phyloP scores from a whole-genome alignment of 2,113 vertebrate genomes.

The Tretioscincus oriximinensis region DNA sequence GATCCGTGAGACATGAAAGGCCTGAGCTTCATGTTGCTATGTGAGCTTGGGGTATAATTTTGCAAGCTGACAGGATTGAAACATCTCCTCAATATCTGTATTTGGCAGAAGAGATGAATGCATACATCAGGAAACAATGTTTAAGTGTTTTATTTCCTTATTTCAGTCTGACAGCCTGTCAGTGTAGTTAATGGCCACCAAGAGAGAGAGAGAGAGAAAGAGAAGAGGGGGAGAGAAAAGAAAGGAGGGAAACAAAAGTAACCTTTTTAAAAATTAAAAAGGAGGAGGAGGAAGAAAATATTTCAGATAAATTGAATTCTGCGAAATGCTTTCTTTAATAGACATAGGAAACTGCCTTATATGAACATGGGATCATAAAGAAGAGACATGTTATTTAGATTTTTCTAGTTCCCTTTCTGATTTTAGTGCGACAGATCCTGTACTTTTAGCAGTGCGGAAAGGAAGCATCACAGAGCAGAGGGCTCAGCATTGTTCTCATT shows the following conservation, averaged over 20 bases:
- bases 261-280: conserved; percentile 37
- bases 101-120: conserved; percentile 90
- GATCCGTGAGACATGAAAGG: conserved; percentile 44
- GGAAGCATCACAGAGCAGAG: no score
- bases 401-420: no score
- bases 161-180: conserved; percentile 83
- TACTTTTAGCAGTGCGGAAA: no score
- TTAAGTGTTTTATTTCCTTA: conserved; percentile 87
- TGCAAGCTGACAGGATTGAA: conserved; percentile 83
- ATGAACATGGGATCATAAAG: not conserved
- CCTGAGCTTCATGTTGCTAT: conserved; percentile 43
- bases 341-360: not conserved
- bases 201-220: conserved; percentile 64
- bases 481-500: no score
- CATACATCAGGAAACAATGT: conserved; percentile 84
- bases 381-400: no score
- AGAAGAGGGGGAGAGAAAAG: conserved; percentile 58
- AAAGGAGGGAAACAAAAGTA: conserved; percentile 68
- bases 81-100: conserved; percentile 84
- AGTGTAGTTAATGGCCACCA: conserved; percentile 78
- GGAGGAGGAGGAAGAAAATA: conserved; percentile 15
- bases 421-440: no score
- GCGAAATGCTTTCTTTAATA: conserved; percentile 20
- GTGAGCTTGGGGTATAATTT: conserved; percentile 80
- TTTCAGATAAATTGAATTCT: conserved; percentile 44